These are phyloP conservation scores for Pristionchus maxplancki DNA, from an alignment of 2,888 invertebrate species.

Conservation along the genomic window DNA sequence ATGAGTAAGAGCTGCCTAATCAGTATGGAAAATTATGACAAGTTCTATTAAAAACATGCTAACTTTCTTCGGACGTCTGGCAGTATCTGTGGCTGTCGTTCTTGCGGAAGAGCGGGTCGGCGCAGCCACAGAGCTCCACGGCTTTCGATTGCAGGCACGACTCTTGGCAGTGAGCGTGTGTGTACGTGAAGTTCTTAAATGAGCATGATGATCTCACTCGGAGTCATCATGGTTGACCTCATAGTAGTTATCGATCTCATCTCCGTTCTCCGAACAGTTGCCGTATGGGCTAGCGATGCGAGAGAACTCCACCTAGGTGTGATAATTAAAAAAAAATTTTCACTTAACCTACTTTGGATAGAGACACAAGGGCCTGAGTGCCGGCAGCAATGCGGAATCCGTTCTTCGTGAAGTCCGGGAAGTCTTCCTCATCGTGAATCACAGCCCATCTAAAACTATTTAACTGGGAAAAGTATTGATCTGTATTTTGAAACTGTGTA, in stretches of 20 bases:
- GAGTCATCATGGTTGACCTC: neutral
- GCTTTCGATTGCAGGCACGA: neutral
- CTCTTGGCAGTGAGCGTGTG: neutral
- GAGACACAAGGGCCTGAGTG: neutral
- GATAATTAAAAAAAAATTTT: no score
- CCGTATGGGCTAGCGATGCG: neutral
- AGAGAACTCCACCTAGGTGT: neutral
- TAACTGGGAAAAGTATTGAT: no score
- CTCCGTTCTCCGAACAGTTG: neutral
- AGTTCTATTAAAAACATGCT: neutral
- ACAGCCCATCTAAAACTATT: neutral
- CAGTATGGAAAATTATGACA: neutral
- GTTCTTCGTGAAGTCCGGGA: neutral
- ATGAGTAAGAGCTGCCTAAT: neutral
- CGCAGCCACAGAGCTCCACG: neutral
- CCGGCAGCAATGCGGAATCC: neutral
- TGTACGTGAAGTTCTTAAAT: neutral
- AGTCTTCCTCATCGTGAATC: neutral
- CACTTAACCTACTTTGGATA: neutral
- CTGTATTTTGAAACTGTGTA: no score
- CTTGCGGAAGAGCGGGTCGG: neutral
- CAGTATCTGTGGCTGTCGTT: neutral
- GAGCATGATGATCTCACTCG: neutral
- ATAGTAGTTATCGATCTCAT: neutral
- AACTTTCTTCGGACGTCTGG: neutral